Base-by-base conservation (phyloP, 1,140 invertebrate species). In the Phymastichus coffea region DNA sequence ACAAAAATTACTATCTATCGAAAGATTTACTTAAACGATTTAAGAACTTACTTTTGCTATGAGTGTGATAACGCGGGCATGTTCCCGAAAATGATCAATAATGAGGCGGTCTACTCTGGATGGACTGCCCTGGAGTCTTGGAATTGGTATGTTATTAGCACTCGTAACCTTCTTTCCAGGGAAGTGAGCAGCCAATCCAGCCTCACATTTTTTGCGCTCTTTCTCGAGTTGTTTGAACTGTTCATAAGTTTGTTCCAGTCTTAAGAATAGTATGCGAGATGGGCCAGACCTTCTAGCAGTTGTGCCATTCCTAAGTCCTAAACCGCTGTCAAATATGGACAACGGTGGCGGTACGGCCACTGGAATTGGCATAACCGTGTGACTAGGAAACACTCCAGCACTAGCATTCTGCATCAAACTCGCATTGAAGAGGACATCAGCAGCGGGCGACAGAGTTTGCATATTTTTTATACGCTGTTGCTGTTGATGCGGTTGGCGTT, bases 171-270 rank as follows among this genome's bases (percentile, higher is more conserved):
- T 88, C 62, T 90, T 87, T 0, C 91, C 90, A 9, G 90, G 88
- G 72, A 92, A 90, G 62, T 90, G 87, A 4, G 90, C 80, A 1
- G 91, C 91, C 19, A 94, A 76, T 52, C 91, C 87, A 3, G 91
- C 91, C 70, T 94, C 92, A 4, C 90, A 93, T 67, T 91, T 90
- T 71, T 94, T 93, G 3, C 92, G 79, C 72, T 93, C 91, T 54
- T 90, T 88, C 69, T 93, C 92, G 26, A 93, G 70, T 63, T 88
- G 86, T 59, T 89, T 87, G 75, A 92, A 93, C 67, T 93, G 90
- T 52, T 91, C 90, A 68, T 90, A 91, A 63, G 89, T 92, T 52
- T 90, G 86, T 69, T 94, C 91, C 6, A 94, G 76, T 17, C 86
- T 82, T n/a, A 83, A 76, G 73, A 91, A 88, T 2, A 91, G 74